Conservation (phyloP, 2,888 invertebrate species). For the Polyploca ridens region DNA sequence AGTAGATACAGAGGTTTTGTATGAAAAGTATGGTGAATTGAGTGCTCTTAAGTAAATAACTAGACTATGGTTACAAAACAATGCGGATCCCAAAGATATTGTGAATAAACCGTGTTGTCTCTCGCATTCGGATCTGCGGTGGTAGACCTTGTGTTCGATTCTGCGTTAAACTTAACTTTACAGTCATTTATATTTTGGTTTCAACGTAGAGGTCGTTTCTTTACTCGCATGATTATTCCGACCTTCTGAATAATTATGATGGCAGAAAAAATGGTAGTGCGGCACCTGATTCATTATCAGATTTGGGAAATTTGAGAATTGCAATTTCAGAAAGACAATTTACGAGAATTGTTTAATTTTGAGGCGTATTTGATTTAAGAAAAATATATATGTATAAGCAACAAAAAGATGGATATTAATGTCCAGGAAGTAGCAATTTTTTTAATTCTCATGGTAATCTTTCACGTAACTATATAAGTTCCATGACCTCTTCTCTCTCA, state of each 20-base stretch:
- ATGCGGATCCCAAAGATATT: neutral
- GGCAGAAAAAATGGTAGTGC: too few relatives aligned
- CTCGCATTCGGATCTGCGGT: neutral
- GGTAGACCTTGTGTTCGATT: neutral
- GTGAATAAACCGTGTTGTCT: neutral
- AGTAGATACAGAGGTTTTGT: too few relatives aligned
- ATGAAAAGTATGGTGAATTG: too few relatives aligned
- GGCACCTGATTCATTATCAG: too few relatives aligned
- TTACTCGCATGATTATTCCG: neutral
- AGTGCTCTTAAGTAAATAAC: neutral
- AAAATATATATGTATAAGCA: too few relatives aligned
- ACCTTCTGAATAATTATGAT: neutral
- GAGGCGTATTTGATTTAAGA: too few relatives aligned
- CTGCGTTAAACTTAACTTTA: neutral
- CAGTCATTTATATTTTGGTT: neutral
- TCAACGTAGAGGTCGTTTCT: neutral
- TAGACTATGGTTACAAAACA: neutral
- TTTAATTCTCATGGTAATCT: neutral
- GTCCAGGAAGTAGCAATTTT: too few relatives aligned
- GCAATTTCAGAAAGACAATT: too few relatives aligned
- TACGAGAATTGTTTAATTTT: too few relatives aligned
- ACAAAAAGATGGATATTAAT: neutral
- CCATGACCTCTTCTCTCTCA: too few relatives aligned
- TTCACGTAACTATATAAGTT: neutral
- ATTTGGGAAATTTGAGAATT: too few relatives aligned